These are phyloP conservation scores for Trachelus stipa DNA, from an alignment of 2,888 invertebrate species.

Conservation along the genomic window DNA sequence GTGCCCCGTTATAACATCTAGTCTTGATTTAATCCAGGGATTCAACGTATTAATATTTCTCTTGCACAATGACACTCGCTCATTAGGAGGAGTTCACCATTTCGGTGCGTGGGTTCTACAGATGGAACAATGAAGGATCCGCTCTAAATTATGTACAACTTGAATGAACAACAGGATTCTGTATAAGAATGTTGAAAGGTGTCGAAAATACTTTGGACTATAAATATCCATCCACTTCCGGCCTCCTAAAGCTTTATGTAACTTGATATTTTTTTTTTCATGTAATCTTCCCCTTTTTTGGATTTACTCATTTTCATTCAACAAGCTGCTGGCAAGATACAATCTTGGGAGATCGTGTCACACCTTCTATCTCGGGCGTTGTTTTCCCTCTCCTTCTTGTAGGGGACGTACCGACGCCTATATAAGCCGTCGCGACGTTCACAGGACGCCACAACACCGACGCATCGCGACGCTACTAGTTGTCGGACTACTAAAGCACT, in stretches of 20 bases:
- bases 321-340: background rate
- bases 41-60: too few relatives aligned
- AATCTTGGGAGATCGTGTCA: background rate
- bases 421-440: slow-evolving; percentile 39
- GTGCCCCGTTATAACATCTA: background rate
- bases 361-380: background rate
- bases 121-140: background rate
- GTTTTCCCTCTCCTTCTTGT: slow-evolving; percentile 16
- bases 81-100: background rate
- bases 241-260: background rate
- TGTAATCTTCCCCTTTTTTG: background rate
- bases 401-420: slow-evolving; percentile 30
- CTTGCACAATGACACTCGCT: too few relatives aligned
- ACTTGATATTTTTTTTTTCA: background rate
- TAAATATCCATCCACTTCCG: background rate
- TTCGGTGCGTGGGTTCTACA: background rate
- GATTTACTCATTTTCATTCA: background rate
- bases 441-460: slow-evolving; percentile 35
- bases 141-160: background rate
- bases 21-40: background rate
- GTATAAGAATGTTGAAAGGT: background rate
- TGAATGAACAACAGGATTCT: background rate
- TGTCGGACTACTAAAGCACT: background rate
- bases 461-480: slow-evolving; percentile 28
- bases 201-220: background rate